These are phyloP conservation scores for Cephalotes varians DNA, from an alignment of 2,888 invertebrate species.

Conservation along the genomic window DNA sequence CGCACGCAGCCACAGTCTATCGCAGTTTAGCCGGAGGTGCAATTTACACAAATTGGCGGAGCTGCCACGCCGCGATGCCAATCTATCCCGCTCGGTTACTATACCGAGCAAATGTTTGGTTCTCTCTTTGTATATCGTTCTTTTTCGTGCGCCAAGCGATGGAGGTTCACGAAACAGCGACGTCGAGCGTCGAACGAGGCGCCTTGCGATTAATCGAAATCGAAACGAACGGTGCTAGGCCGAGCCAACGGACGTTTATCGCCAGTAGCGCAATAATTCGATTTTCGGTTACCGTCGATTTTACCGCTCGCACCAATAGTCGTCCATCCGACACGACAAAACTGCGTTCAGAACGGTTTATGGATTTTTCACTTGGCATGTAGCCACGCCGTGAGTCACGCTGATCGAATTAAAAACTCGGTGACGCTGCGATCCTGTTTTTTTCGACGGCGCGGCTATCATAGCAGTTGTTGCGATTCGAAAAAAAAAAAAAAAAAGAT, in stretches of 20 bases:
- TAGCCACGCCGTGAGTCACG: constrained; percentile 60
- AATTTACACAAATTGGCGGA: constrained; percentile 81
- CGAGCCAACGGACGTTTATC: constrained; percentile 80
- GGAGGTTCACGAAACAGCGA: constrained; percentile 18
- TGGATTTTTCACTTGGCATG: constrained; percentile 72
- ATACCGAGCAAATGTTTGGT: neutral
- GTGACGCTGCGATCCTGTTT: constrained; percentile 58
- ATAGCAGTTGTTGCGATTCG: constrained; percentile 45
- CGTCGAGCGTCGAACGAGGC: constrained; percentile 58
- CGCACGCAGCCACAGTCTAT: constrained; percentile 73
- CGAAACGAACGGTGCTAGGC: constrained; percentile 77
- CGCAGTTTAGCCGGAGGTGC: constrained; percentile 77
- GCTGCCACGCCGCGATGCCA: constrained; percentile 61
- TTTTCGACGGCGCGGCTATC: constrained; percentile 33
- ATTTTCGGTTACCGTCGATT: constrained; percentile 75
- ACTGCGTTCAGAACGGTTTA: constrained; percentile 70
- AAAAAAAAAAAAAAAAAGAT: constrained; percentile 28
- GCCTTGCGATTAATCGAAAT: constrained; percentile 83
- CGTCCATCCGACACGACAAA: constrained; percentile 69
- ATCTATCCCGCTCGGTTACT: constrained; percentile 23
- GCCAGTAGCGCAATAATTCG: constrained; percentile 81
- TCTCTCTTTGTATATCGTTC: constrained; percentile 40
- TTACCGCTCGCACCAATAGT: constrained; percentile 58
- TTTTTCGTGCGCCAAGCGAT: neutral
- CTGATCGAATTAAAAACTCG: constrained; percentile 73